phyloP scores from a whole-genome alignment of 2,888 invertebrate genomes.

The Stomorhina lunata region DNA sequence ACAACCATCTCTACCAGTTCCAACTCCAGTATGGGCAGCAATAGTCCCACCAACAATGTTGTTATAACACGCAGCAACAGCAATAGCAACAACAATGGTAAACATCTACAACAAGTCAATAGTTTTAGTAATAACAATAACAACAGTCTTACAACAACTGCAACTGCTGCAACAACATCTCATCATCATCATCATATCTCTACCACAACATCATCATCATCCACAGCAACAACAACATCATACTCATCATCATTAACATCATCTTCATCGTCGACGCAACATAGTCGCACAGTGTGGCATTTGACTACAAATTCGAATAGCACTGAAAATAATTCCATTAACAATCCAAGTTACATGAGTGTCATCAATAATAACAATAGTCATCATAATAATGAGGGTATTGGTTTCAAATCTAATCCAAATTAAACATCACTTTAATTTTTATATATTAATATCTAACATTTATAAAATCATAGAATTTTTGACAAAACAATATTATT shows the following conservation, averaged over 20 bases:
- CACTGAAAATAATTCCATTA: constrained; percentile 77
- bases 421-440: constrained; percentile 22
- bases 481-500: constrained; percentile 7
- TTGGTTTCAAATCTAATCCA: constrained; percentile 74
- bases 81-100: constrained; percentile 66
- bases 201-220: constrained; percentile 54
- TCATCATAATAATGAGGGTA: constrained; percentile 72
- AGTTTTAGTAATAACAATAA: constrained; percentile 44
- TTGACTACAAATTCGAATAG: constrained; percentile 68
- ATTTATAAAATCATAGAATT: background rate
- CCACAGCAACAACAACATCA: constrained; percentile 10
- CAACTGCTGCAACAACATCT: constrained; percentile 40
- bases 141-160: constrained; percentile 36
- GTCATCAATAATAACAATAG: constrained; percentile 74
- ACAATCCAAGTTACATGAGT: constrained; percentile 80
- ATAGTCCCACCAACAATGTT: constrained; percentile 66
- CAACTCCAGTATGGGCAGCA: constrained; percentile 71
- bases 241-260: constrained; percentile 67
- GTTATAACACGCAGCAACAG: constrained; percentile 64
- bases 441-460: too few relatives aligned
- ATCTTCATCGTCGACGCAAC: constrained; percentile 47
- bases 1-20: constrained; percentile 64
- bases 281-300: constrained; percentile 79
- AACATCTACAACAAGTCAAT: constrained; percentile 67
- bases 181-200: constrained; percentile 67